phyloP scores from a whole-genome alignment of 2,113 vertebrate species.

The Microcebus tavaratra region DNA sequence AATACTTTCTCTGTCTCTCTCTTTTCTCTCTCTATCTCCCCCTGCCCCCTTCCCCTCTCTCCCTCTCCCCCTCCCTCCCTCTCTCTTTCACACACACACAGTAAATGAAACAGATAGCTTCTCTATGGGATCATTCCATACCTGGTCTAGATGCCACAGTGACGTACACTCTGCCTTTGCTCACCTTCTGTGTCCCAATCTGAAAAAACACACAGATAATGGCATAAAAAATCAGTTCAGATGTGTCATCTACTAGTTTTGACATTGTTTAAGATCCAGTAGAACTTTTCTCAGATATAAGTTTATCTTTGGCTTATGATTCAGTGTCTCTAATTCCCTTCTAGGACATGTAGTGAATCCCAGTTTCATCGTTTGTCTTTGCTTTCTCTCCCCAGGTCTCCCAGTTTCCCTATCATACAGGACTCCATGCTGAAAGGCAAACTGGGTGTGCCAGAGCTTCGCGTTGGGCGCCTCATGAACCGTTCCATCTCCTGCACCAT shows the following conservation, averaged over 20 bases:
- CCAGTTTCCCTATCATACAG: conserved; percentile 97
- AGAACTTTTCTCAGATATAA: background rate
- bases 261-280: background rate
- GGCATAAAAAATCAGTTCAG: background rate
- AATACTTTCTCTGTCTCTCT: background rate
- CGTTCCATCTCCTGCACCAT: conserved; percentile 97
- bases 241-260: background rate
- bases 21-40: background rate
- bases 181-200: background rate
- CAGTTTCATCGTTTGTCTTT: background rate
- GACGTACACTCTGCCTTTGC: background rate
- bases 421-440: conserved; percentile 97
- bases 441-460: conserved; percentile 94
- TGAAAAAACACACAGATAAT: conserved; percentile 1
- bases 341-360: background rate
- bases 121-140: background rate
- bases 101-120: background rate
- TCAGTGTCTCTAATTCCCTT: background rate
- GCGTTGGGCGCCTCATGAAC: conserved; percentile 97
- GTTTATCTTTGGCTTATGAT: background rate
- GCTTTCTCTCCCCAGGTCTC: conserved; percentile 87
- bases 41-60: background rate
- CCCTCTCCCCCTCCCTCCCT: background rate
- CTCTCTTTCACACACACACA: background rate
- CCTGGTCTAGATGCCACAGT: background rate